Evolutionary conservation across 30 jellyfish, hydroid and myxozoan genomes (phyloP).

Genomic region (Morbakka virulenta): DNA sequence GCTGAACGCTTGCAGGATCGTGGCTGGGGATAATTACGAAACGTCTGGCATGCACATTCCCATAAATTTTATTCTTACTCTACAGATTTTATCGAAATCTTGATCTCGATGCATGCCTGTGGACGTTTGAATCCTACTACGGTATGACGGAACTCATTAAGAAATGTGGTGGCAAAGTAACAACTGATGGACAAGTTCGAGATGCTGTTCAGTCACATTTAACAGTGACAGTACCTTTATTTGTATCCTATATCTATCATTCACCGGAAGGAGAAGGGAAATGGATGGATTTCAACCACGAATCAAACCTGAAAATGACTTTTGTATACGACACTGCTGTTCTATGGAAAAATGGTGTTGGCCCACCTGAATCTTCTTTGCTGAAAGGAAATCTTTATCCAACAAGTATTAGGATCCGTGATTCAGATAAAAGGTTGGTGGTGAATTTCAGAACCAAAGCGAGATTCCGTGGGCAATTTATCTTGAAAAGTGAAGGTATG

Average conservation of each 20-base stretch:
- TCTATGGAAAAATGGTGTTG: conserved; percentile 94
- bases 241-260: conserved; percentile 85
- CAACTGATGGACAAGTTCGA: conserved; percentile 81
- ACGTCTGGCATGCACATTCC: no score
- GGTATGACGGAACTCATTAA: conserved; percentile 92
- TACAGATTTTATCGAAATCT: conserved; percentile 81
- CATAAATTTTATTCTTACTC: no score
- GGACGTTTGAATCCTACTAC: conserved; percentile 91
- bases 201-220: conserved; percentile 87
- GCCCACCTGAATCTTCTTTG: conserved; percentile 68
- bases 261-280: conserved; percentile 82
- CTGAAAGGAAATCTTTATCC: conserved; percentile 88
- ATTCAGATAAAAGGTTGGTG: conserved; percentile 74
- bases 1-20: background rate
- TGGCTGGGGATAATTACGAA: no score
- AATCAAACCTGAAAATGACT: conserved; percentile 70
- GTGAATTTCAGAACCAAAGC: conserved; percentile 93
- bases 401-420: conserved; percentile 73
- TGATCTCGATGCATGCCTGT: conserved; percentile 85
- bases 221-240: conserved; percentile 82
- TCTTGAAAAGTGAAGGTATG: conserved; percentile 62
- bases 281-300: conserved; percentile 91
- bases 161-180: conserved; percentile 85
- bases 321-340: conserved; percentile 92
- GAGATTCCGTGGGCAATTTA: conserved; percentile 82